Evolutionary conservation across 2,888 invertebrate genomes (phyloP).

Genomic region (Ephialtes manifestator): DNA sequence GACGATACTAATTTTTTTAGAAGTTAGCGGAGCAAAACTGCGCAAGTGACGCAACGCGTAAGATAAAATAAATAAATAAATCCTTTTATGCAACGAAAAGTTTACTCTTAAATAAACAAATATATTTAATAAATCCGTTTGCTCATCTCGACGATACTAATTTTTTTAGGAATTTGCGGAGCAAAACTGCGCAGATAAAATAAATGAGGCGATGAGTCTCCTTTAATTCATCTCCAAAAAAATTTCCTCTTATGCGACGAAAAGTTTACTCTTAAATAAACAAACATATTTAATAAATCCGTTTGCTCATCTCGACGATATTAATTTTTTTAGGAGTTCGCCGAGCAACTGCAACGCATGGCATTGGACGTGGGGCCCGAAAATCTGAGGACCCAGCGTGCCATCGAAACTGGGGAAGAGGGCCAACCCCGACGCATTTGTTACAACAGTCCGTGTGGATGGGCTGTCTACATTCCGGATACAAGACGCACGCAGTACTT

Average conservation of each 20-base stretch:
- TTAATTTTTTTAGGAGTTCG: too few relatives aligned
- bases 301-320: too few relatives aligned
- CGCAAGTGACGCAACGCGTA: constrained; percentile 73
- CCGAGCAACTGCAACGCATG: constrained; percentile 72
- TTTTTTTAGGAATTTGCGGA: too few relatives aligned
- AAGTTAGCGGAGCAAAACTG: too few relatives aligned
- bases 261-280: not conserved
- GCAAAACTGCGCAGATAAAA: too few relatives aligned
- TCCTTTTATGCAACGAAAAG: not conserved
- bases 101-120: not conserved
- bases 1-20: too few relatives aligned
- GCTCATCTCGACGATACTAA: too few relatives aligned
- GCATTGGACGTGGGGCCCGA: constrained; percentile 69
- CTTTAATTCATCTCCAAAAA: not conserved
- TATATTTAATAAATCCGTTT: too few relatives aligned
- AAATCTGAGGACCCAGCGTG: constrained; percentile 73
- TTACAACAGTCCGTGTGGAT: constrained; percentile 87
- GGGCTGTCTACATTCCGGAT: constrained; percentile 88
- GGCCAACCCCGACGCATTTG: constrained; percentile 76
- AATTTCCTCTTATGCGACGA: not conserved
- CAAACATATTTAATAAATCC: too few relatives aligned
- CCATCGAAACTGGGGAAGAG: constrained; percentile 71
- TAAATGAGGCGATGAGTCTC: constrained; percentile 20
- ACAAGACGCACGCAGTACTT: constrained; percentile 87
- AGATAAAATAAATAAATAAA: constrained; percentile 47